These are phyloP conservation scores for Acrocephalus kingi DNA, from an alignment of 2,113 vertebrate species.

Conservation along the genomic window DNA sequence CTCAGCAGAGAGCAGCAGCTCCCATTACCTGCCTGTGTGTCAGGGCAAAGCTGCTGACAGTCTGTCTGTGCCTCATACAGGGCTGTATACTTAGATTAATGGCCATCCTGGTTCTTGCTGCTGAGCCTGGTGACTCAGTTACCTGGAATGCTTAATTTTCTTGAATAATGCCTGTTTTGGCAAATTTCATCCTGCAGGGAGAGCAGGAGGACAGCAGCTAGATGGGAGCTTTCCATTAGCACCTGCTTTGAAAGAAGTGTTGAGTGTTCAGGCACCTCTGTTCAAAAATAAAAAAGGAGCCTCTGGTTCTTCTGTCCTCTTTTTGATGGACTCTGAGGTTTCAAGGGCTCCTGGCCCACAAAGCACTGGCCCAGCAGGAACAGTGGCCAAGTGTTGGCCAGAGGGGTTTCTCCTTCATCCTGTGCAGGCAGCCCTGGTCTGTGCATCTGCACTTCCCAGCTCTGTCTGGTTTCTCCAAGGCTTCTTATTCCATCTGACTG, in stretches of 20 bases:
- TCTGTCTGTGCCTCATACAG: background rate
- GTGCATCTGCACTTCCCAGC: background rate
- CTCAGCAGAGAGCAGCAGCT: background rate
- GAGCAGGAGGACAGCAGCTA: background rate
- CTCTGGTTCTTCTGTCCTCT: background rate
- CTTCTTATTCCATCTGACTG: background rate
- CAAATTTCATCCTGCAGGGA: background rate
- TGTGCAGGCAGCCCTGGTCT: background rate
- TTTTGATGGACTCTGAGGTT: background rate
- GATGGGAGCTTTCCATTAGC: background rate
- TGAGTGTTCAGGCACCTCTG: background rate
- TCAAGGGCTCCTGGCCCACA: background rate
- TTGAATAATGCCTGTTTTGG: slow-evolving; percentile 11
- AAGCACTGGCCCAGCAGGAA: background rate
- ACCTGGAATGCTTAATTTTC: slow-evolving; percentile 11
- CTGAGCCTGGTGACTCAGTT: slow-evolving; percentile 17
- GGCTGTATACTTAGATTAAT: background rate
- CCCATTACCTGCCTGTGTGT: background rate
- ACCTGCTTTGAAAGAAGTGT: background rate
- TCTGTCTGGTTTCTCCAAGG: background rate
- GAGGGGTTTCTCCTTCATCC: background rate
- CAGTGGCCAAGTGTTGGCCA: background rate
- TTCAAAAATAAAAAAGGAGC: background rate
- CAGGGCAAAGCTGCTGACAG: background rate
- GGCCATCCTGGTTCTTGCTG: background rate